Evolutionary conservation across 1,140 invertebrate species (phyloP).

Genomic region (Apocrypta bakeri): DNA sequence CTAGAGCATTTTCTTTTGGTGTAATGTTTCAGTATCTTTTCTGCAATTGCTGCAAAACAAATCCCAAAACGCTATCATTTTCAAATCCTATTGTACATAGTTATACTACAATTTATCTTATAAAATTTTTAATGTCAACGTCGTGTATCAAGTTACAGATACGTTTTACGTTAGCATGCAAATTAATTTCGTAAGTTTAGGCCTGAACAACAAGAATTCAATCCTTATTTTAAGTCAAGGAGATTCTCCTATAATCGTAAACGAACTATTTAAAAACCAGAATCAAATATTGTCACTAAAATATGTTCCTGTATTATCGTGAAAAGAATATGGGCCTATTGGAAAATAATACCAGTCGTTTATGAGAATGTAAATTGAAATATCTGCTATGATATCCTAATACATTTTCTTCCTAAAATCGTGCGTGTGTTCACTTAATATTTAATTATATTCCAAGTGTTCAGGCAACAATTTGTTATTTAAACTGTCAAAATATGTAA

Average conservation of each 20-base stretch:
- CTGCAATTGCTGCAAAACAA: neutral
- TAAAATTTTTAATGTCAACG: slow-evolving; percentile 19
- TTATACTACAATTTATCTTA: neutral
- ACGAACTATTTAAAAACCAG: slow-evolving; percentile 11
- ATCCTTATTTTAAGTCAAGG: slow-evolving; percentile 8
- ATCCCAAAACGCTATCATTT: neutral
- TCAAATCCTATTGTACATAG: neutral
- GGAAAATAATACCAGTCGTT: slow-evolving; percentile 3
- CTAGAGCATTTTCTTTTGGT: slow-evolving; percentile 9
- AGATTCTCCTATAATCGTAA: neutral
- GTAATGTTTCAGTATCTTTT: slow-evolving; percentile 21
- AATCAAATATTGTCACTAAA: slow-evolving; percentile 12
- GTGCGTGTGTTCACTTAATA: slow-evolving; percentile 69
- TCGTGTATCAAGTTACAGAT: neutral
- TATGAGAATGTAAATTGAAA: slow-evolving; percentile 18
- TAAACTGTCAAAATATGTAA: neutral
- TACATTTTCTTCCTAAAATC: slow-evolving; percentile 46
- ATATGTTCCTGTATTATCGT: slow-evolving; percentile 54
- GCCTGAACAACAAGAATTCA: slow-evolving; percentile 9
- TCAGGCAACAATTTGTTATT: neutral
- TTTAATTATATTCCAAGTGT: slow-evolving; percentile 4
- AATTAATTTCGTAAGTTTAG: neutral
- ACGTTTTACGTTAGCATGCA: neutral
- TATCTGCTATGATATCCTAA: slow-evolving; percentile 25
- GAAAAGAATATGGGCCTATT: slow-evolving; percentile 72